Conservation (phyloP, 2,888 invertebrate genomes). For the Andricus quercusramuli region DNA sequence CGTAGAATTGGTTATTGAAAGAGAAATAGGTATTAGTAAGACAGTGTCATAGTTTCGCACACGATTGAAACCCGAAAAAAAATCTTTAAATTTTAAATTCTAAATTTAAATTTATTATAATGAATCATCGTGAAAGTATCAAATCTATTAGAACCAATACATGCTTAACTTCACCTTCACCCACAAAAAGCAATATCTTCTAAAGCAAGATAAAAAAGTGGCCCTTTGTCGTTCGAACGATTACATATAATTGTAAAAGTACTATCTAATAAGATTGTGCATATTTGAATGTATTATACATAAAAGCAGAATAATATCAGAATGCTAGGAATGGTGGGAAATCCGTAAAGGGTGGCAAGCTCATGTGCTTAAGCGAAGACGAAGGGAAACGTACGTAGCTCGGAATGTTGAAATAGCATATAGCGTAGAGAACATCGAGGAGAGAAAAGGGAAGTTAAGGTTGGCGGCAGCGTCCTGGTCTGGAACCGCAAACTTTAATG, state of each 20-base stretch:
- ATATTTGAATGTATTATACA: neutral
- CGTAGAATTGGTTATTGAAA: too few relatives aligned
- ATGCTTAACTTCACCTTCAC: too few relatives aligned
- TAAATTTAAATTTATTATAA: too few relatives aligned
- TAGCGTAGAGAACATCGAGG: constrained; percentile 50
- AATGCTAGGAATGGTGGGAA: neutral
- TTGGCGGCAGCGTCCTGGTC: constrained; percentile 70
- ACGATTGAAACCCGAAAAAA: too few relatives aligned
- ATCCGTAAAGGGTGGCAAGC: neutral
- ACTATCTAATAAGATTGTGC: neutral
- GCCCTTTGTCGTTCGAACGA: neutral
- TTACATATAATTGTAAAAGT: neutral
- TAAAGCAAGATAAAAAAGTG: neutral
- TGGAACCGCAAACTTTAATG: constrained; percentile 79
- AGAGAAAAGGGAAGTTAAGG: constrained; percentile 48
- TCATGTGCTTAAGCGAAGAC: constrained; percentile 8
- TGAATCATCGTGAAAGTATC: too few relatives aligned
- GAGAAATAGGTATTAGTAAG: too few relatives aligned
- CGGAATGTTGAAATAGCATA: constrained; percentile 50
- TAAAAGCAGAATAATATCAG: neutral
- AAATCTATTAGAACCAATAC: too few relatives aligned
- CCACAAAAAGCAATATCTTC: neutral
- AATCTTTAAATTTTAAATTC: too few relatives aligned
- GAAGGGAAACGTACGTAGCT: constrained; percentile 46
- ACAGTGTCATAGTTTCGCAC: too few relatives aligned